These are phyloP conservation scores for Nematopogon swammerdamellus DNA, from an alignment of 2,888 invertebrate genomes.

Conservation along the genomic window DNA sequence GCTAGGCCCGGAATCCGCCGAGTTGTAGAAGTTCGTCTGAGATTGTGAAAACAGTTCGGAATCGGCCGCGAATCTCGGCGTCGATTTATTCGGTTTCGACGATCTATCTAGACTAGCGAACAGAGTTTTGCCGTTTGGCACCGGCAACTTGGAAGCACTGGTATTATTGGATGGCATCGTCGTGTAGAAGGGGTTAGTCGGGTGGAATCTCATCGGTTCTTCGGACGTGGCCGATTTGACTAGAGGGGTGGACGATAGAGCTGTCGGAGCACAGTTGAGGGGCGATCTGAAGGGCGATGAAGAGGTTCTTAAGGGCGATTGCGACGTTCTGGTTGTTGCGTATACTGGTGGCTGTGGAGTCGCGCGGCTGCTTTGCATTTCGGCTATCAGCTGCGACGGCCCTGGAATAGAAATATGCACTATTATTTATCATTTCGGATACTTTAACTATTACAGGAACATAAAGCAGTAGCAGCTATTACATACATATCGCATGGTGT, in stretches of 20 bases:
- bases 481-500: no score
- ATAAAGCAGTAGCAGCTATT: no score
- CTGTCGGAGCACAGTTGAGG: slow-evolving; percentile 28
- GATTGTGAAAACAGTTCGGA: slow-evolving; percentile 15
- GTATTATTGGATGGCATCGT: slow-evolving; percentile 39
- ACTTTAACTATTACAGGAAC: no score
- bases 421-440: background rate
- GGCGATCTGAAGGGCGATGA: slow-evolving; percentile 27
- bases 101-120: slow-evolving; percentile 34
- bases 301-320: slow-evolving; percentile 24
- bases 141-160: slow-evolving; percentile 42
- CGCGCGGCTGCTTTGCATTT: slow-evolving; percentile 27
- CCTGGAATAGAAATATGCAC: slow-evolving; percentile 29
- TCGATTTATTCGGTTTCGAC: slow-evolving; percentile 1
- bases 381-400: slow-evolving; percentile 41
- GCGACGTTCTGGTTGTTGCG: slow-evolving; percentile 38
- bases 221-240: slow-evolving; percentile 30
- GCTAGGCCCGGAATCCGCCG: slow-evolving; percentile 23
- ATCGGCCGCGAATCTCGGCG: background rate
- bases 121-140: slow-evolving; percentile 34
- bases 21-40: slow-evolving; percentile 24
- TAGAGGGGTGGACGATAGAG: slow-evolving; percentile 31
- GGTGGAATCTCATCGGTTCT: slow-evolving; percentile 37
- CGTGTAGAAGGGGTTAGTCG: slow-evolving; percentile 49
- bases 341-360: slow-evolving; percentile 45